Evolutionary conservation across 2,113 vertebrate species (phyloP), one percentile per base, ranked within the genome.

Genomic region (Excalfactoria chinensis): DNA sequence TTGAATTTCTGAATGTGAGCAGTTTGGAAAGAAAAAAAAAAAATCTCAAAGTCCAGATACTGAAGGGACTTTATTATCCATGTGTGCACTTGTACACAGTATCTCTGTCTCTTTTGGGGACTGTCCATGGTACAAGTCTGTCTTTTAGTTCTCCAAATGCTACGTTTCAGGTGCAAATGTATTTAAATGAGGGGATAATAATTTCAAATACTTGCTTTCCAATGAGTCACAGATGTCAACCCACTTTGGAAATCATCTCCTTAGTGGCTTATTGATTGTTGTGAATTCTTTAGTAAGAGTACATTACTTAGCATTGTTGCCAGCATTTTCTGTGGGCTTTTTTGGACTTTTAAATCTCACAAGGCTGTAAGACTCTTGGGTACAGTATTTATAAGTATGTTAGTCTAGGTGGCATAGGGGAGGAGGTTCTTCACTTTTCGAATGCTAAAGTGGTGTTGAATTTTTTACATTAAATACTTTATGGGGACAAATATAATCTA

Each of bases 41-140:
- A 69, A 40, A 51, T 72, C 75, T 8, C 14, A 40, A 66, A 66
- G 1, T 79, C 17, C 1, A 1, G 10, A 7, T 46, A 21, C 23
- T 53, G 56, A 86, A 49, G 4, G 40, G 7, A 34, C 8, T 8
- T 73, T 60, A 7, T 74, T 6, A 2, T 44, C 12, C 9, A 8
- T 19, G 7, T 49, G 13, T 20, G 2, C 8, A 40, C 2, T 26
- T 0, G 7, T 40, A 22, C 23, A 26, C 3, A 13, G 32, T n/a
- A 48, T 67, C 7, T 43, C 13, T 74, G 8, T 22, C n/a, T 48
- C 35, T 23, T 49, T 40, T 71, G 6, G 55, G 34, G 28, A 9
- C 13, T 60, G 15, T 46, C 28, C 17, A n/a, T 75, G 25, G 8
- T 84, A 13, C 18, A 30, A 71, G 35, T 5, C n/a, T 53, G 8